Base-by-base conservation (phyloP, 2,888 invertebrate genomes). In the Mesorhabditis belari region DNA sequence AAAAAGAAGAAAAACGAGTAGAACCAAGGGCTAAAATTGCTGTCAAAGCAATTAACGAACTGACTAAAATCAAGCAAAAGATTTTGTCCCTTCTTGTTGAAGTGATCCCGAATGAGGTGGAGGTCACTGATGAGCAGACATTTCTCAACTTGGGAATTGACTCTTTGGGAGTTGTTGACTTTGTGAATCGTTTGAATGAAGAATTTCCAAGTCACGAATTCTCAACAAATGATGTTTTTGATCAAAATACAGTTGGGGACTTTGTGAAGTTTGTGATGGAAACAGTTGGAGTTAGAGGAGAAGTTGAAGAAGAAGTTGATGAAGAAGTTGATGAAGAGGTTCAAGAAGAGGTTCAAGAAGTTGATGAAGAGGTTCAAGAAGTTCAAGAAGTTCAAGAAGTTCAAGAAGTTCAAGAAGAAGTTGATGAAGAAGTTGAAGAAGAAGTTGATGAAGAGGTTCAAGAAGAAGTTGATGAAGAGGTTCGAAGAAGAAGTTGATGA, bases 61-160 rank as follows among this genome's bases (percentile, higher is more conserved):
- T 64, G 19, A 59, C 56, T 35, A 62, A 64, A 26, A 56, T 63
- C 56, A 61, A 62, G 17, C 57, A 63, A 21, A 73, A 72, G 5
- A 73, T 75, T 58, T 62, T 72, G 27, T 75, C 76, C 21, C 64
- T 77, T 19, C 77, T 77, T 35, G 58, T 75, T 61, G 78, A 78
- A 51, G 44, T 35, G 12, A n/a, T 35, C 12, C 12, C 44, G 12
- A n/a, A 17, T 35, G 44, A 35, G 1, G 44, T n/a, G 12, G 44
- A 35, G 12, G n/a, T 35, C n/a, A 35, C 12, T n/a, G 44, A 35
- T 35, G 44, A 35, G 44, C n/a, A 9, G 12, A 35, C 73, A 19
- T 74, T 75, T 62, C 65, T 69, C 27, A 76, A 78, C 21, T 63
- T 78, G 23, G 78, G 78, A 58, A 61, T 77, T 65, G 78, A 78